Evolutionary conservation across 1,140 invertebrate species (phyloP).

Genomic region (Aphis craccivora): DNA sequence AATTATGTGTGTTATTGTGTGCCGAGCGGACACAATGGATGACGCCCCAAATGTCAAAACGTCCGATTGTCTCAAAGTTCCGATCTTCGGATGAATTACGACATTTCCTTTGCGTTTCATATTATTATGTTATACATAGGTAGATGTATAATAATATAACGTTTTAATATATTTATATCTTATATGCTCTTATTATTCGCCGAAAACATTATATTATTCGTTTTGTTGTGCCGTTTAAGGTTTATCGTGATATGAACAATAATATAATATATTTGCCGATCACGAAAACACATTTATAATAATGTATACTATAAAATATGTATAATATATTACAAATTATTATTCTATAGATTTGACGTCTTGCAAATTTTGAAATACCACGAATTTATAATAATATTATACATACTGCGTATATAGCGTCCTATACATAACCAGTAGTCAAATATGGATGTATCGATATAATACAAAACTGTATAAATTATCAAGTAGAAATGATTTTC

Average conservation of each 20-base stretch:
- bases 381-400: background rate
- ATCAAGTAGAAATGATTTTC: background rate
- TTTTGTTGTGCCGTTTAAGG: background rate
- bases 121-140: background rate
- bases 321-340: background rate
- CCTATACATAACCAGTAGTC: background rate
- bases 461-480: background rate
- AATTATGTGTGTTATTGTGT: slow-evolving; percentile 46
- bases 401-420: background rate
- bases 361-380: background rate
- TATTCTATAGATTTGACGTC: background rate
- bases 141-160: too few species aligned
- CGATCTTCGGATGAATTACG: slow-evolving; percentile 35
- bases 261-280: background rate
- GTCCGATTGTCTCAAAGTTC: slow-evolving; percentile 48
- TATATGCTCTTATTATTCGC: background rate
- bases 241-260: background rate
- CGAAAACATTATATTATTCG: background rate
- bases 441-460: background rate
- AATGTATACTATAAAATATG: background rate
- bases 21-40: slow-evolving; percentile 40
- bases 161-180: background rate
- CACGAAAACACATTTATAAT: background rate
- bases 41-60: slow-evolving; percentile 56
- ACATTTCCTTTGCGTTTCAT: background rate